These are phyloP conservation scores for Trimorus sp. DNA, from an alignment of 2,888 invertebrate species.

Conservation along the genomic window DNA sequence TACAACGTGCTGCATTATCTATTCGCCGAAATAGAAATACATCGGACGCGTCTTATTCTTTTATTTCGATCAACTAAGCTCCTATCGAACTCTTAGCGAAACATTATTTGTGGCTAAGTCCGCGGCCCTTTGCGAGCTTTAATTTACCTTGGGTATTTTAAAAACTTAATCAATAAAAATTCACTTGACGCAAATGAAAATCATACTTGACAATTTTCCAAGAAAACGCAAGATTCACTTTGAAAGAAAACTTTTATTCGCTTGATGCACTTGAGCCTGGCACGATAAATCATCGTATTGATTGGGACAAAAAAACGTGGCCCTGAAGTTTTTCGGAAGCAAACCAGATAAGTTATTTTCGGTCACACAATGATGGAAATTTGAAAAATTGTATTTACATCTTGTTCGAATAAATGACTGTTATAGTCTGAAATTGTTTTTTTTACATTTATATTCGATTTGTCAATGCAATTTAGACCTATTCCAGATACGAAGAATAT, in stretches of 20 bases:
- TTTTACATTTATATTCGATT: too few species aligned
- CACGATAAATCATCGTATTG: slow-evolving; percentile 8
- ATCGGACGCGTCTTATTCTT: slow-evolving; percentile 1
- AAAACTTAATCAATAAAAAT: slow-evolving; percentile 16
- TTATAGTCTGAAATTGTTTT: too few species aligned
- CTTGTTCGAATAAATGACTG: too few species aligned
- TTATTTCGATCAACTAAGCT: not conserved
- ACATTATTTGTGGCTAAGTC: not conserved
- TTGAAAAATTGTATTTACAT: too few species aligned
- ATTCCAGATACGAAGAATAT: too few species aligned
- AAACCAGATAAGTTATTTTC: not conserved
- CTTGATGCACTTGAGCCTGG: not conserved
- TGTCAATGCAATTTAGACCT: too few species aligned
- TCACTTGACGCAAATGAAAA: slow-evolving; percentile 17
- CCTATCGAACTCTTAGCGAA: not conserved
- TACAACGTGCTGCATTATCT: slow-evolving; percentile 12
- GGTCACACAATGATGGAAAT: too few species aligned
- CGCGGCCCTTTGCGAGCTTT: not conserved
- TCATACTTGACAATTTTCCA: slow-evolving; percentile 22
- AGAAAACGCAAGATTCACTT: slow-evolving; percentile 16
- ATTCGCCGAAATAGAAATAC: slow-evolving; percentile 22
- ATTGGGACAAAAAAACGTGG: not conserved
- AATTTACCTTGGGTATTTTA: not conserved
- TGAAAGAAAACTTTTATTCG: slow-evolving; percentile 15
- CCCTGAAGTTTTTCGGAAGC: not conserved